These are phyloP conservation scores for Simalia tracyae DNA, from an alignment of 2,797 vertebrate species.

Conservation along the genomic window DNA sequence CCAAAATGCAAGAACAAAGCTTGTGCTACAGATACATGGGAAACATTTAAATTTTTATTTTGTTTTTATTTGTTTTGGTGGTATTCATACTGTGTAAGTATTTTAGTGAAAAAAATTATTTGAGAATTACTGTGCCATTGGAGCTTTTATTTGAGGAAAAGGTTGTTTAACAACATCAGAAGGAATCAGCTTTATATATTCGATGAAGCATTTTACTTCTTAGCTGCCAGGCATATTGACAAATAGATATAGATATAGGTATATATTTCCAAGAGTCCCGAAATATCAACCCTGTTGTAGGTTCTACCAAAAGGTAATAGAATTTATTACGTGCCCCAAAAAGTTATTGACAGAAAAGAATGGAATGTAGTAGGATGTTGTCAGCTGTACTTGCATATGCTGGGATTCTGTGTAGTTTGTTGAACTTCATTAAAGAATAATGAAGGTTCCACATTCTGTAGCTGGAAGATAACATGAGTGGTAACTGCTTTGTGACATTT, in stretches of 20 bases:
- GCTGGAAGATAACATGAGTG: background rate
- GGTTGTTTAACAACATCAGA: background rate
- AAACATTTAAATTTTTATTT: background rate
- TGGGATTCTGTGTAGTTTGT: background rate
- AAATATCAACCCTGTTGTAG: background rate
- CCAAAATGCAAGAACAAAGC: background rate
- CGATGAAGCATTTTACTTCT: background rate
- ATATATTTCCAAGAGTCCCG: background rate
- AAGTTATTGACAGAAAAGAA: background rate
- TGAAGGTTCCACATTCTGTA: background rate
- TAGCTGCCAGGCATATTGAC: background rate
- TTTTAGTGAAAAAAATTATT: background rate
- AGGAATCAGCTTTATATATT: background rate
- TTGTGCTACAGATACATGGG: background rate
- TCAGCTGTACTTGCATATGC: background rate
- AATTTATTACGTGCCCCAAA: background rate
- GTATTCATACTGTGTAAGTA: background rate
- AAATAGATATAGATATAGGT: background rate
- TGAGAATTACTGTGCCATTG: background rate
- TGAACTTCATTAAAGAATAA: background rate
- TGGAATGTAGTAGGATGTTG: background rate
- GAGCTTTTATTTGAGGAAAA: background rate
- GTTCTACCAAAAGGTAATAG: background rate
- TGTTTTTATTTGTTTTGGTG: background rate
- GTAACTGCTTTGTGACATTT: background rate